Evolutionary conservation across 2,113 vertebrate genomes (phyloP).

Genomic region (Sebastes schlegelii): DNA sequence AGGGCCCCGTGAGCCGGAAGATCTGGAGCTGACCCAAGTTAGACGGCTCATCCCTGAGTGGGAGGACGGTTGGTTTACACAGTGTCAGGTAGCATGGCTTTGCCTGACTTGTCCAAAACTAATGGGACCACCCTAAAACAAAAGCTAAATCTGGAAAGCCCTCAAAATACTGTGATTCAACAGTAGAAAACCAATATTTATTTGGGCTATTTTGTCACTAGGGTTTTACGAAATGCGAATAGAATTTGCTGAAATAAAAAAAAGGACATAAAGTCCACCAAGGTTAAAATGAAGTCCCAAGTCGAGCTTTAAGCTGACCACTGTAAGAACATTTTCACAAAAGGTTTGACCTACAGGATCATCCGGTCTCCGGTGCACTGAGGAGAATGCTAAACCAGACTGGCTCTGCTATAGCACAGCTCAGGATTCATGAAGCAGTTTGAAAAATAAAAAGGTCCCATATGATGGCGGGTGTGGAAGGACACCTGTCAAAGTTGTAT

Average conservation of each 20-base stretch:
- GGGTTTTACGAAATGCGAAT: neutral
- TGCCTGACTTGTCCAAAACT: slow-evolving; percentile 30
- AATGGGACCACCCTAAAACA: slow-evolving; percentile 27
- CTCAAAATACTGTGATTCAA: neutral
- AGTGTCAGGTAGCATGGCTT: slow-evolving; percentile 36
- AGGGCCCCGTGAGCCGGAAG: slow-evolving; percentile 37
- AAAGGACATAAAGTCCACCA: neutral
- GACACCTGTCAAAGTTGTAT: slow-evolving; percentile 71
- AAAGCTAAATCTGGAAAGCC: neutral
- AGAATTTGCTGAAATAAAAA: neutral
- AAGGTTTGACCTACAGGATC: slow-evolving; percentile 37
- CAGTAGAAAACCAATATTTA: neutral
- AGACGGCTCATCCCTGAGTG: slow-evolving; percentile 43
- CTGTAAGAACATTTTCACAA: slow-evolving; percentile 9
- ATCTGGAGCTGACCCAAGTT: slow-evolving; percentile 47
- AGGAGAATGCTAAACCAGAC: slow-evolving; percentile 45
- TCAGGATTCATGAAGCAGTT: slow-evolving; percentile 33
- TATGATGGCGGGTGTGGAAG: slow-evolving; percentile 44
- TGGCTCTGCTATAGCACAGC: neutral
- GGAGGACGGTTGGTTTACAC: slow-evolving; percentile 36
- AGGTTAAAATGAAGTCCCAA: neutral
- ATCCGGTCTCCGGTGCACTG: slow-evolving; percentile 7
- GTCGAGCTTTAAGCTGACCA: slow-evolving; percentile 1
- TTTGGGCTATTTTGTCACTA: neutral
- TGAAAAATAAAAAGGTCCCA: slow-evolving; percentile 33